Evolutionary conservation across 2,888 invertebrate species (phyloP).

Genomic region (Phaedon cochleariae): DNA sequence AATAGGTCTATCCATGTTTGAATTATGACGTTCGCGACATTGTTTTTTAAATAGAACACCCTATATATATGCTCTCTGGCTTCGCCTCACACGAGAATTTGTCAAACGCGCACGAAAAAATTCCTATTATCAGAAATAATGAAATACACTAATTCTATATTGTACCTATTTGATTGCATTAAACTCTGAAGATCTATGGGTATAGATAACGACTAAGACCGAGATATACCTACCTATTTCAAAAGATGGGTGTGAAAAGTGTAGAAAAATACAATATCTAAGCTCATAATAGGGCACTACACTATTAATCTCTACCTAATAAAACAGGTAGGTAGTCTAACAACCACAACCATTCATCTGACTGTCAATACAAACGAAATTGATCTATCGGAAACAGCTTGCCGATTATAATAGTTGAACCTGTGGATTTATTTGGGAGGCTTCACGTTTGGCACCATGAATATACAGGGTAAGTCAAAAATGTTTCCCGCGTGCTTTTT

Average conservation of each 20-base stretch:
- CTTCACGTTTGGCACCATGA: not conserved
- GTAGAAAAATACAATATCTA: constrained; percentile 26
- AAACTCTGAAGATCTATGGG: too few relatives aligned
- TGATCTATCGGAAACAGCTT: constrained; percentile 50
- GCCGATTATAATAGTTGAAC: constrained; percentile 26
- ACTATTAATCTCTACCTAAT: constrained; percentile 32
- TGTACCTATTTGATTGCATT: too few relatives aligned
- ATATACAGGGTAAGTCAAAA: too few relatives aligned
- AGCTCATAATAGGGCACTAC: constrained; percentile 23
- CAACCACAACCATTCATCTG: constrained; percentile 38
- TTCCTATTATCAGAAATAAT: too few relatives aligned
- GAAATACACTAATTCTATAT: too few relatives aligned
- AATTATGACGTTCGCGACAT: too few relatives aligned
- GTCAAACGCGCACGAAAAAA: too few relatives aligned
- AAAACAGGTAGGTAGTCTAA: constrained; percentile 28
- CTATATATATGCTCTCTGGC: too few relatives aligned
- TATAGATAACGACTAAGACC: not conserved
- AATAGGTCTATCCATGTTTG: too few relatives aligned
- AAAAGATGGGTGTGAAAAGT: constrained; percentile 28
- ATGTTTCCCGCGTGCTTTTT: too few relatives aligned
- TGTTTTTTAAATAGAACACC: too few relatives aligned
- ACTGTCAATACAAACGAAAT: constrained; percentile 54
- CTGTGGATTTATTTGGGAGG: constrained; percentile 8
- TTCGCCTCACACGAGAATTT: too few relatives aligned
- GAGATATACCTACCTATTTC: constrained; percentile 1